These are phyloP conservation scores for Troides aeacus DNA, from an alignment of 2,888 invertebrate genomes.

Conservation along the genomic window DNA sequence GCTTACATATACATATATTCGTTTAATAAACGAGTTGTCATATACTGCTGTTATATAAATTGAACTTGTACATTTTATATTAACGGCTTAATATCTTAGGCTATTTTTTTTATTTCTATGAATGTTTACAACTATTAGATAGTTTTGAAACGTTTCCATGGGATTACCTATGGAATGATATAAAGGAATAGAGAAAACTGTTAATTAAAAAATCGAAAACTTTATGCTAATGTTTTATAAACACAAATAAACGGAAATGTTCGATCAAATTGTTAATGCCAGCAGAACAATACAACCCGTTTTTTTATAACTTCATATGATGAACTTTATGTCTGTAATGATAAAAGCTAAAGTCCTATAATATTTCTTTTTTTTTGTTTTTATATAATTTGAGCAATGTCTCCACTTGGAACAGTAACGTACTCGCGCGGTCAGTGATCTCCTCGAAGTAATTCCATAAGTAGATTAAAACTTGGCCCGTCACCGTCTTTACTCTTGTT, in stretches of 20 bases:
- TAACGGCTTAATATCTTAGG: neutral
- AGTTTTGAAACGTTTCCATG: neutral
- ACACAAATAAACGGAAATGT: neutral
- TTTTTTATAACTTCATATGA: slow-evolving; percentile 1
- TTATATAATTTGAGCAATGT: slow-evolving; percentile 28
- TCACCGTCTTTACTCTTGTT: slow-evolving; percentile 94
- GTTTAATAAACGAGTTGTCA: slow-evolving; percentile 1
- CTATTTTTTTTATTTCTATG: neutral
- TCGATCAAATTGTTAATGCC: neutral
- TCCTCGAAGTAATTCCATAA: slow-evolving; percentile 96
- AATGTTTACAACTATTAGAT: neutral
- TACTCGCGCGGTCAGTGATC: slow-evolving; percentile 84
- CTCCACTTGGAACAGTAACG: neutral
- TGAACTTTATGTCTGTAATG: slow-evolving; percentile 11
- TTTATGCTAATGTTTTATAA: no score
- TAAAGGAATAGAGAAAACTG: neutral
- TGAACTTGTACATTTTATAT: neutral
- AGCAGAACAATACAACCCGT: slow-evolving; percentile 5
- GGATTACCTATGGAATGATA: neutral
- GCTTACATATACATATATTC: neutral
- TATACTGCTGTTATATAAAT: neutral
- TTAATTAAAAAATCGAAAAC: neutral
- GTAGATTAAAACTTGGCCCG: slow-evolving; percentile 94
- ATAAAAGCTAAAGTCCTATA: slow-evolving; percentile 14
- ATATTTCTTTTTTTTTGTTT: slow-evolving; percentile 1